Evolutionary conservation across 2,888 invertebrate genomes (phyloP).

Genomic region (Druceiella hillmani): DNA sequence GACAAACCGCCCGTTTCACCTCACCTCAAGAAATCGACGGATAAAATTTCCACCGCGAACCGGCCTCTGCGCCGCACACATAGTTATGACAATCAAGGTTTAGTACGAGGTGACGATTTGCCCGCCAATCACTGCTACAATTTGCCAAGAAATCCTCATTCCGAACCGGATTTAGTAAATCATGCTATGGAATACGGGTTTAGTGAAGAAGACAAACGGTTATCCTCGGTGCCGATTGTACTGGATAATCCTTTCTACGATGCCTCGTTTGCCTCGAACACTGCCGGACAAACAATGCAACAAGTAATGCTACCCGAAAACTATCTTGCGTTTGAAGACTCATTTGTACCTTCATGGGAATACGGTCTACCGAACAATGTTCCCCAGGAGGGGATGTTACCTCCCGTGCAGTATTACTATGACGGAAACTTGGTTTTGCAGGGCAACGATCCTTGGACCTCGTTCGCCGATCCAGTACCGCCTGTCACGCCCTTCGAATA

Average conservation of each 20-base stretch:
- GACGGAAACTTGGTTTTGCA: constrained; percentile 41
- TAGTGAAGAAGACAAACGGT: constrained; percentile 34
- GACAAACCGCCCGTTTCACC: neutral
- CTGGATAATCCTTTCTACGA: constrained; percentile 51
- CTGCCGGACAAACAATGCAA: constrained; percentile 33
- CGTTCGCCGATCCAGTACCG: constrained; percentile 26
- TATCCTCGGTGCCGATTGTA: constrained; percentile 38
- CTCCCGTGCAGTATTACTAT: constrained; percentile 35
- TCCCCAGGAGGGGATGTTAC: constrained; percentile 32
- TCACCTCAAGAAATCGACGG: neutral
- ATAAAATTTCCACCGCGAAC: too few relatives aligned
- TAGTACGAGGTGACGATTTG: constrained; percentile 16
- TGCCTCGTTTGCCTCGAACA: constrained; percentile 38
- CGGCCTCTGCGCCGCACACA: constrained; percentile 42
- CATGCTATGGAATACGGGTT: constrained; percentile 43
- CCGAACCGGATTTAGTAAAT: constrained; percentile 46
- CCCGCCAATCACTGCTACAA: constrained; percentile 12
- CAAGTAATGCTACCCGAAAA: constrained; percentile 45
- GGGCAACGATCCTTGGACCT: constrained; percentile 44
- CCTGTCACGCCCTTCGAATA: constrained; percentile 36
- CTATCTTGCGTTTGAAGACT: constrained; percentile 50
- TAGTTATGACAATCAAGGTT: constrained; percentile 45
- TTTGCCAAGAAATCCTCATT: constrained; percentile 32
- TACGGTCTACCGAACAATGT: constrained; percentile 35
- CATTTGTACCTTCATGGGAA: constrained; percentile 45